Conservation (phyloP, 2,797 vertebrate genomes). For the Hydrolagus colliei region DNA sequence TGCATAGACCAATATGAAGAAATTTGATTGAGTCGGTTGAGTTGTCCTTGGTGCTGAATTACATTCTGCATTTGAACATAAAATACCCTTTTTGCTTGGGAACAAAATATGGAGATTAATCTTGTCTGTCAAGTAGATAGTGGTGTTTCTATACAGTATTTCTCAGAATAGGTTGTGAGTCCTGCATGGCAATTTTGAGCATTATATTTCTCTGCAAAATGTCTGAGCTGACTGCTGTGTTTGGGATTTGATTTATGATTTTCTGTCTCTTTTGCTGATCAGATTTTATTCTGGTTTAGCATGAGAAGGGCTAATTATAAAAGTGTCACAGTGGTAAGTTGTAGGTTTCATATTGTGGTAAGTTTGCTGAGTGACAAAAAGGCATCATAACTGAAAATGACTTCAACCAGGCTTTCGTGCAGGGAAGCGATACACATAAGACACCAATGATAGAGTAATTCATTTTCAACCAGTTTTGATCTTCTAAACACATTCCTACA, state of each 20-base stretch:
- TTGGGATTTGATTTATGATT: constrained; percentile 57
- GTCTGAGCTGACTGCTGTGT: constrained; percentile 43
- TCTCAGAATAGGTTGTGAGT: constrained; percentile 43
- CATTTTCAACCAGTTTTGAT: constrained; percentile 68
- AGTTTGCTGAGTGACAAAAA: constrained; percentile 52
- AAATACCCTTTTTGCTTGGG: constrained; percentile 57
- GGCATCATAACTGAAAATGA: constrained; percentile 65
- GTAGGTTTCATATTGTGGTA: neutral
- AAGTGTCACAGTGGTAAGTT: constrained; percentile 47
- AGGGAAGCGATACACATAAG: constrained; percentile 51
- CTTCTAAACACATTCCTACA: constrained; percentile 67
- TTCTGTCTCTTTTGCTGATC: constrained; percentile 51
- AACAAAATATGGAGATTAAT: constrained; percentile 68
- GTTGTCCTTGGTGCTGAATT: constrained; percentile 69
- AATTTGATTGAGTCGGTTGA: constrained; percentile 39
- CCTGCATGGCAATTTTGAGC: constrained; percentile 41
- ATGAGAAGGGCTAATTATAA: constrained; percentile 51
- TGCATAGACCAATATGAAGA: neutral
- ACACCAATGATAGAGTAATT: constrained; percentile 64
- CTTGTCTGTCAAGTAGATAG: constrained; percentile 57
- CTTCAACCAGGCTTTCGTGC: constrained; percentile 59
- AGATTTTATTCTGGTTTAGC: constrained; percentile 53
- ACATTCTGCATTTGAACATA: constrained; percentile 59
- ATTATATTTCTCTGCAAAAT: constrained; percentile 42
- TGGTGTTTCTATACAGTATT: constrained; percentile 47